Evolutionary conservation across 2,113 vertebrate species (phyloP).

Genomic region (Tychaedon coryphoeus): DNA sequence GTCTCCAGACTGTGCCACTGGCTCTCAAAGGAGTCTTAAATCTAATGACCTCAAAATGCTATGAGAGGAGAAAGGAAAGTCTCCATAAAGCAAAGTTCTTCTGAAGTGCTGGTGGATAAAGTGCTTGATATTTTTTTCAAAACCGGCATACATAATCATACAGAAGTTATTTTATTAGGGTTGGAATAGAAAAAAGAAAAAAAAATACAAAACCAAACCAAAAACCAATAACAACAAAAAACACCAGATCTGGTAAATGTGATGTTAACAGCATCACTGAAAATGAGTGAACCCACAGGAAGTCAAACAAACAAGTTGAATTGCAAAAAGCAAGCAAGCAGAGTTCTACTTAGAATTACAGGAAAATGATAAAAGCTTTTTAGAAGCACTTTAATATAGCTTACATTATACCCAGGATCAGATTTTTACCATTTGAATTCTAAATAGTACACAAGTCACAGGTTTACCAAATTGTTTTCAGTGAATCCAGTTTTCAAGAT

Average conservation of each 20-base stretch:
- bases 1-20: neutral
- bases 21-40: neutral
- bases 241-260: neutral
- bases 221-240: neutral
- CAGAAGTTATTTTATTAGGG: neutral
- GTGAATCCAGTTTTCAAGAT: neutral
- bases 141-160: neutral
- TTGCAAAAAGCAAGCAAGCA: neutral
- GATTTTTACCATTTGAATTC: neutral
- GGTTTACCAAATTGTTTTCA: neutral
- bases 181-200: neutral
- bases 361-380: neutral
- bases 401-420: neutral
- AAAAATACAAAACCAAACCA: neutral
- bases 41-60: neutral
- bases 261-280: neutral
- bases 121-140: neutral
- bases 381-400: neutral
- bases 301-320: neutral
- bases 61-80: neutral
- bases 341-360: neutral
- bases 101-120: neutral
- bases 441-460: neutral
- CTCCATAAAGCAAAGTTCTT: neutral
- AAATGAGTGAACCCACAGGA: neutral